phyloP scores from a whole-genome alignment of 2,113 vertebrate genomes.

The Ramphastos sulfuratus region DNA sequence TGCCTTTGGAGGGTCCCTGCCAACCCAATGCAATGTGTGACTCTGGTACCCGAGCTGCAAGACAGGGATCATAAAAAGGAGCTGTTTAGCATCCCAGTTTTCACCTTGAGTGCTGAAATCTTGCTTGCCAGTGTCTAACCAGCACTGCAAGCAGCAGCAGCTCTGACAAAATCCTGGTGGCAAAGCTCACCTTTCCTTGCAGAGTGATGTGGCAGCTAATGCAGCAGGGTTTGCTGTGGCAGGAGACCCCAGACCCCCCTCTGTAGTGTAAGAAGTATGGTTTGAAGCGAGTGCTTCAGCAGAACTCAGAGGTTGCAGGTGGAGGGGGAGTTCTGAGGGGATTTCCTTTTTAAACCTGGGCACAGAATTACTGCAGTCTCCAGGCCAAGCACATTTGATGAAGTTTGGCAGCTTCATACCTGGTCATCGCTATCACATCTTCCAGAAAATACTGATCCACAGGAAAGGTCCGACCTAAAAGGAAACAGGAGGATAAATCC shows the following conservation, averaged over 20 bases:
- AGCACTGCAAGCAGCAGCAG: not conserved
- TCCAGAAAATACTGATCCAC: slow-evolving; percentile 97
- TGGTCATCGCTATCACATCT: slow-evolving; percentile 88
- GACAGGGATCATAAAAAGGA: not conserved
- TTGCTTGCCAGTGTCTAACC: not conserved
- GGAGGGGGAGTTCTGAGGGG: not conserved
- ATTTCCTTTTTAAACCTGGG: not conserved
- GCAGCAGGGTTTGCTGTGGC: not conserved
- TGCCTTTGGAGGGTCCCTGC: too few species aligned
- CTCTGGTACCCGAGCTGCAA: not conserved
- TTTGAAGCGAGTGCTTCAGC: not conserved
- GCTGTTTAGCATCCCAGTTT: not conserved
- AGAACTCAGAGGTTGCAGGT: not conserved
- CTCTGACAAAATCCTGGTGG: not conserved
- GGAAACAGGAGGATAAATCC: not conserved
- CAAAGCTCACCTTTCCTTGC: not conserved
- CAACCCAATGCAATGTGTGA: too few species aligned
- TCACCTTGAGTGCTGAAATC: not conserved
- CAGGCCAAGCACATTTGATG: not conserved
- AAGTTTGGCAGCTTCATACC: slow-evolving; percentile 67
- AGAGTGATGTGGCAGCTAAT: not conserved
- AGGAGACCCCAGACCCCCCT: not conserved
- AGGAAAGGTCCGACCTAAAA: slow-evolving; percentile 88
- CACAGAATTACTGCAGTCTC: not conserved
- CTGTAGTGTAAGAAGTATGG: not conserved